These are phyloP conservation scores for Puffinus mauretanicus DNA, from an alignment of 2,113 vertebrate genomes.

Conservation along the genomic window DNA sequence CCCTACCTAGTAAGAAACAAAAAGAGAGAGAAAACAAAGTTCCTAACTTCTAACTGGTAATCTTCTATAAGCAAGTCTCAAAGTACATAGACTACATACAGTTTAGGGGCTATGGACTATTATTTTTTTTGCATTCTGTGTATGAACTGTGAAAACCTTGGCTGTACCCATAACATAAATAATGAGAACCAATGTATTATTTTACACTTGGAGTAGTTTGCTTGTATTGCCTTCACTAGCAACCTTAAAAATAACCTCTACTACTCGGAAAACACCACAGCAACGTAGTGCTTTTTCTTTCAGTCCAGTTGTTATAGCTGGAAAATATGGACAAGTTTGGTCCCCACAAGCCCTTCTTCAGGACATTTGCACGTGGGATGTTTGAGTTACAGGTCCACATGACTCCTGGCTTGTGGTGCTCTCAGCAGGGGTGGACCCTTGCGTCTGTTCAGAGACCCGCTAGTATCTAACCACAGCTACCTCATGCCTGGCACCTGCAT, in stretches of 20 bases:
- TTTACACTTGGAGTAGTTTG: background rate
- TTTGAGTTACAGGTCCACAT: background rate
- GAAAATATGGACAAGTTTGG: background rate
- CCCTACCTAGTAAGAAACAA: background rate
- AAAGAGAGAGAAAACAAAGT: background rate
- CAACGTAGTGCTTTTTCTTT: background rate
- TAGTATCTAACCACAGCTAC: background rate
- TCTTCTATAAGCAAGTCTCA: background rate
- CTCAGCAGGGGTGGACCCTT: background rate
- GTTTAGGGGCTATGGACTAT: background rate
- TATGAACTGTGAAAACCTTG: background rate
- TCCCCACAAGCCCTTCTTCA: background rate
- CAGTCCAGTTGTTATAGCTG: background rate
- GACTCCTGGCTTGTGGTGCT: background rate
- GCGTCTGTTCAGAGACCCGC: background rate
- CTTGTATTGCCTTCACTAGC: background rate
- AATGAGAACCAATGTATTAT: background rate
- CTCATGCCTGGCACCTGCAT: background rate
- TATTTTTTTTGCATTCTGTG: background rate
- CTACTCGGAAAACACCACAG: background rate
- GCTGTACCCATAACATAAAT: background rate
- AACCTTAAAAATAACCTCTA: background rate
- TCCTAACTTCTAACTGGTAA: background rate
- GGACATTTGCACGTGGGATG: background rate
- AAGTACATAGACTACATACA: background rate